Evolutionary conservation across 2,888 invertebrate genomes (phyloP).

Genomic region (Fragum fragum): DNA sequence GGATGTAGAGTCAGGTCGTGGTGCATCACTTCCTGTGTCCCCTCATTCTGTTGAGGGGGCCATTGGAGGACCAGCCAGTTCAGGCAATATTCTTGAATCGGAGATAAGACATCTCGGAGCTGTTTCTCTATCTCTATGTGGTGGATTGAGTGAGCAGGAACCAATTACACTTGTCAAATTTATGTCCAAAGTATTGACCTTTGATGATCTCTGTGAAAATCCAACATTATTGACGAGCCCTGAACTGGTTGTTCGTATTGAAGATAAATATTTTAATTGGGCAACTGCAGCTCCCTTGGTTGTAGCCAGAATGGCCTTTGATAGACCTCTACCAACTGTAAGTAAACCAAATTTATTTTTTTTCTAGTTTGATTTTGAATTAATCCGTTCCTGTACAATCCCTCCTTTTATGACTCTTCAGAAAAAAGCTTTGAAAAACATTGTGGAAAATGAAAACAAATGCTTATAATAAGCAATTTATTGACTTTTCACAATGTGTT

Average conservation of each 20-base stretch:
- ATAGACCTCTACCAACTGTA: constrained; percentile 92
- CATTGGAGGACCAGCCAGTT: constrained; percentile 80
- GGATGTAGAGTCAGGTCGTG: constrained; percentile 98
- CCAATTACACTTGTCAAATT: constrained; percentile 90
- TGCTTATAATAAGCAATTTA: too few species aligned
- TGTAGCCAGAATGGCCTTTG: constrained; percentile 94
- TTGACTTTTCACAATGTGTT: too few species aligned
- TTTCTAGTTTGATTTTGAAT: too few species aligned
- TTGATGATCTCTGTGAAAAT: constrained; percentile 90
- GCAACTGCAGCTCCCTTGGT: constrained; percentile 96
- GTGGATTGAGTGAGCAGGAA: constrained; percentile 88
- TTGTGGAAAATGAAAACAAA: too few species aligned
- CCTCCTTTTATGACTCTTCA: too few species aligned
- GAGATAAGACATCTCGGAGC: constrained; percentile 87
- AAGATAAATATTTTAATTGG: constrained; percentile 96
- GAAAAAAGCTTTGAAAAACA: too few species aligned
- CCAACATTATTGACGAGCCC: constrained; percentile 92
- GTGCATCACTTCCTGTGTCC: constrained; percentile 97
- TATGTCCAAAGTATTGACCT: constrained; percentile 89
- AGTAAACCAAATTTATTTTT: constrained; percentile 30
- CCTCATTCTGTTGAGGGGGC: constrained; percentile 94
- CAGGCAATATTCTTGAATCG: constrained; percentile 73
- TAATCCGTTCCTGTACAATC: too few species aligned
- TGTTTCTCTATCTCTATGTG: constrained; percentile 93
- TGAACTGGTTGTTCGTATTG: constrained; percentile 94